Conservation (phyloP, 2,113 vertebrate genomes). For the Thunnus thynnus region DNA sequence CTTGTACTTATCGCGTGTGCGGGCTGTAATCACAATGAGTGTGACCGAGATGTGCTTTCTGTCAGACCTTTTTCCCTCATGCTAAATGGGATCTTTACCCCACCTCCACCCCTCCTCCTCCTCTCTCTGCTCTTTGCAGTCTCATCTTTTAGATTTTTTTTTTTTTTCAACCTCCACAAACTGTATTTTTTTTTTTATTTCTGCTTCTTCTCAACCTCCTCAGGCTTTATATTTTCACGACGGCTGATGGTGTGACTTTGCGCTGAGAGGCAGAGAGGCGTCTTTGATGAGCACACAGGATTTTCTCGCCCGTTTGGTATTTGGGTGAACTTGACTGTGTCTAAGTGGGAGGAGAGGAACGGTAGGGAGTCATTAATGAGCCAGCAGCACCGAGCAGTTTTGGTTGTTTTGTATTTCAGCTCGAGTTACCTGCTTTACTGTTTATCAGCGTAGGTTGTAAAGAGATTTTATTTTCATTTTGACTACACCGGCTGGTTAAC, state of each 20-base stretch:
- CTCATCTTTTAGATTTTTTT: background rate
- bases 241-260: slow-evolving; percentile 15
- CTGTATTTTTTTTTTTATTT: background rate
- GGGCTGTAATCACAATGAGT: background rate
- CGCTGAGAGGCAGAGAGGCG: background rate
- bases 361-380: slow-evolving; percentile 20
- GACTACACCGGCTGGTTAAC: no score
- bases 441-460: no score
- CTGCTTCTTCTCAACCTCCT: background rate
- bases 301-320: slow-evolving; percentile 12
- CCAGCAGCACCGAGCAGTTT: background rate
- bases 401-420: background rate
- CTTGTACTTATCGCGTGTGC: slow-evolving; percentile 4
- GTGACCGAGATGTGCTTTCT: background rate
- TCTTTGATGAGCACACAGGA: slow-evolving; percentile 7
- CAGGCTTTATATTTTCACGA: background rate
- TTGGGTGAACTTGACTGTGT: slow-evolving; percentile 1
- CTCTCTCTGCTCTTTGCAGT: background rate
- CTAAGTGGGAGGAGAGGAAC: slow-evolving; percentile 20
- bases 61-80: background rate
- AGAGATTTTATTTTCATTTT: no score
- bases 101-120: background rate
- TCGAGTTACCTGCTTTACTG: no score
- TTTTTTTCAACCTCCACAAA: no score
- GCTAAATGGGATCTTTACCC: background rate